Percentiles rank a stretch among this genome's conserved stretches.
Evolutionary conservation across 2,113 vertebrate genomes (phyloP).

Genomic region (Notothenia coriiceps): DNA sequence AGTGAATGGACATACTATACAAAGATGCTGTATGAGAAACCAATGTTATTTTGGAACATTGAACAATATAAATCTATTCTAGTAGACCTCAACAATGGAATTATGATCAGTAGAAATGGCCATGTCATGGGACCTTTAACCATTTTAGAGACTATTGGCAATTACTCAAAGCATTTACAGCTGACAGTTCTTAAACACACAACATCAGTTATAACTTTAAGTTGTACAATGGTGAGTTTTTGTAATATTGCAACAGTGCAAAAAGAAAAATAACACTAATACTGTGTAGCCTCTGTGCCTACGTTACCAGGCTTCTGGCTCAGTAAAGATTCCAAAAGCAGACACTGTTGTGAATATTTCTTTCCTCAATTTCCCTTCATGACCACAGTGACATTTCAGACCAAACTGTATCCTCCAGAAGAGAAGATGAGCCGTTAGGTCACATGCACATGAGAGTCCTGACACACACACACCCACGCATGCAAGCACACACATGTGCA

Average conservation of each 20-base stretch:
- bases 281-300: constrained; percentile 1
- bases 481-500: not conserved
- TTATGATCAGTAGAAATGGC: no score
- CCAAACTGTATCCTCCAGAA: constrained; percentile 58
- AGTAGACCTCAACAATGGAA: no score
- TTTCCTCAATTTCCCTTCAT: constrained; percentile 26
- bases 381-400: constrained; percentile 63
- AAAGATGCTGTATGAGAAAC: no score
- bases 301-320: not conserved
- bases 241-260: constrained; percentile 11
- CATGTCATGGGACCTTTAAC: not conserved
- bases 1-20: no score
- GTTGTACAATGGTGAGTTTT: not conserved
- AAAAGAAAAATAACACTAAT: constrained; percentile 23
- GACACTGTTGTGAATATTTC: constrained; percentile 27
- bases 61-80: no score
- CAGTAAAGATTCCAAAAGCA: constrained; percentile 29
- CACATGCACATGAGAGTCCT: constrained; percentile 35
- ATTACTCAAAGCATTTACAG: not conserved
- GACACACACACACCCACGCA: constrained; percentile 40
- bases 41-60: no score
- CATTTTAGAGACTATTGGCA: not conserved
- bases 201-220: not conserved
- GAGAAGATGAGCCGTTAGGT: constrained; percentile 56
- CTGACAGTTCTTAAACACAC: constrained; percentile 1